A percentile compares a stretch with the other conserved stretches of the same genome.
These are phyloP conservation scores for Matsumyia berberina DNA, from an alignment of 2,888 invertebrate species.

Conservation along the genomic window DNA sequence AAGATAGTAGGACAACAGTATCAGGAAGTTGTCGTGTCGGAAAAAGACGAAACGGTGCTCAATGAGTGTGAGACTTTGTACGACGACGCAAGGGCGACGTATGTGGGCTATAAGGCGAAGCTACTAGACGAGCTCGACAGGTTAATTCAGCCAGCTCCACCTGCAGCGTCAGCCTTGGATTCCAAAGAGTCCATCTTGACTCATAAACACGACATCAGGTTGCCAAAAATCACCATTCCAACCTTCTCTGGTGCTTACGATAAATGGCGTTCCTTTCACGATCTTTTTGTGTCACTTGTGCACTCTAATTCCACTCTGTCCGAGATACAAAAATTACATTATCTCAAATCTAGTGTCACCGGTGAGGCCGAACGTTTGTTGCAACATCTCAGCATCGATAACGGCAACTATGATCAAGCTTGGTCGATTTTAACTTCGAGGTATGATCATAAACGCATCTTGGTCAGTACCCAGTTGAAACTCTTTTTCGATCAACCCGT, in stretches of 20 bases:
- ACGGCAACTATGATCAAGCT: slow-evolving; percentile 16
- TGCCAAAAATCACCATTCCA: not conserved
- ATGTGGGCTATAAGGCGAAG: too few species aligned
- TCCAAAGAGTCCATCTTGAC: too few species aligned
- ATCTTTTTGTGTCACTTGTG: slow-evolving; percentile 12
- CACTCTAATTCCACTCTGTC: slow-evolving; percentile 6
- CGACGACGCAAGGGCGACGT: too few species aligned
- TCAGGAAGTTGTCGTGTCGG: too few species aligned
- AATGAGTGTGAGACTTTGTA: too few species aligned
- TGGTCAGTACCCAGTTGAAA: slow-evolving; percentile 26
- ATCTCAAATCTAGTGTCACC: slow-evolving; percentile 19
- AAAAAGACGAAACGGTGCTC: too few species aligned
- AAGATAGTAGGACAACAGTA: too few species aligned
- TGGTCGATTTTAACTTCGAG: slow-evolving; percentile 29
- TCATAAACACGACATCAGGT: too few species aligned
- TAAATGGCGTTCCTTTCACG: slow-evolving; percentile 25
- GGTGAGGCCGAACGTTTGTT: slow-evolving; percentile 1
- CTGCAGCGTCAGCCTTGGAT: too few species aligned
- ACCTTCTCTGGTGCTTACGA: slow-evolving; percentile 17
- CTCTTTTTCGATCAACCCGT: slow-evolving; percentile 17
- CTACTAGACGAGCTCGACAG: too few species aligned
- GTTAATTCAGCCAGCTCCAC: too few species aligned
- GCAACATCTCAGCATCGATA: slow-evolving; percentile 18
- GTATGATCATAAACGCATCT: slow-evolving; percentile 35
- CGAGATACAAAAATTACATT: not conserved